Evolutionary conservation across 2,888 invertebrate genomes (phyloP), one percentile per base, ranked within the genome.

Genomic region (Drosophila ustulata): DNA sequence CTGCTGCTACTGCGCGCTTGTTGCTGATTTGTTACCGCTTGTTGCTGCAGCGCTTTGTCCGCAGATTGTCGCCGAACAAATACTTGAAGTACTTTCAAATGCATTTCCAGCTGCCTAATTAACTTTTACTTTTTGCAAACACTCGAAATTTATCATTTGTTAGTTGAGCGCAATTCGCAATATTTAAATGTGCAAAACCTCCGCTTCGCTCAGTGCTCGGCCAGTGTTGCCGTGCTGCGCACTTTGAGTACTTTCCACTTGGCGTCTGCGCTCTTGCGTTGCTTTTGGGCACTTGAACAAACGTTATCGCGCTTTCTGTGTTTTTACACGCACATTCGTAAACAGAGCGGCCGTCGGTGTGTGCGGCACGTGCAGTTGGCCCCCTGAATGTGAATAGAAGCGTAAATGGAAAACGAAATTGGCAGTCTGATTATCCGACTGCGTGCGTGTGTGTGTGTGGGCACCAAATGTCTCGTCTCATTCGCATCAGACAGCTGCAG

Each of bases 301-400:
- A 9, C 52, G 28, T 37, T 73, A 67, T 67, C 67, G 11, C 39
- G 63, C 63, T 75, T 84, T 88, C 83, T 86, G 47, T 89, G 85
- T 85, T 85, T 89, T 89, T 71, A 78, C 74, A 78, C 67, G 65
- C 57, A 49, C 25, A 75, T 89, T 85, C 85, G 85, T 85, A 85
- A 85, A 85, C 85, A 85, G 89, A 74, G 57, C 45, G 30, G 5
- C 5, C 13, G 11, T 23, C 37, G 50, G 18, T 18, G 64, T 23
- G 26, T 32, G 59, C 11, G 56, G 65, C 75, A 88, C 88, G 85
- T 85, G 89, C 72, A 52, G 5, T 32, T 30, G 37, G 45, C 72
- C 8, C 30, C 58, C 23, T 39, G 47, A 50, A 46, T 50, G 45
- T 26, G 50, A 56, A 47, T 41, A 39, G 39, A 30, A 41, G n/a